Percentiles rank a stretch among this genome's conserved stretches.
Conservation (phyloP, 1,140 invertebrate genomes). For the Calosoma granatense region DNA sequence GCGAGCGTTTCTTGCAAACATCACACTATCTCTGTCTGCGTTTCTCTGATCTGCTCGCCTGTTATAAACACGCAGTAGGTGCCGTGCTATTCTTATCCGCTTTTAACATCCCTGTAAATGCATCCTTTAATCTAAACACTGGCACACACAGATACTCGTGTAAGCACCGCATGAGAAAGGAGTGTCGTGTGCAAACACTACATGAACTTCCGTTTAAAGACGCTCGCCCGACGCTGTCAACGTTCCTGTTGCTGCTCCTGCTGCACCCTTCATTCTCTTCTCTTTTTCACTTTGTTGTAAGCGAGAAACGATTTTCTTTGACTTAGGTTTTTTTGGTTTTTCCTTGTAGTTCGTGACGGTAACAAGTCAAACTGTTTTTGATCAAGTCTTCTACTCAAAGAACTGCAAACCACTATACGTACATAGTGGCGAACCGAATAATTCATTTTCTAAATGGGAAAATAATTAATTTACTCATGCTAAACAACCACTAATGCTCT, state of each 20-base stretch:
- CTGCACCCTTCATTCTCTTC: too few species aligned
- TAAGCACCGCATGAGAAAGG: neutral
- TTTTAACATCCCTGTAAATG: constrained; percentile 21
- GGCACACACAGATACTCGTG: neutral
- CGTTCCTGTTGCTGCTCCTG: neutral
- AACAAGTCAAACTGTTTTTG: too few species aligned
- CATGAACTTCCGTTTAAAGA: neutral
- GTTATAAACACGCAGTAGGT: neutral
- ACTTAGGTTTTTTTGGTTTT: too few species aligned
- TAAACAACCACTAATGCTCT: too few species aligned
- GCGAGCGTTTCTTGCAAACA: neutral
- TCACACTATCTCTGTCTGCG: neutral
- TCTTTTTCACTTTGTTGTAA: too few species aligned
- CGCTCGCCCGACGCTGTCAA: neutral
- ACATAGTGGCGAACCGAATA: too few species aligned
- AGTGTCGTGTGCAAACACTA: neutral
- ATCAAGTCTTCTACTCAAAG: too few species aligned
- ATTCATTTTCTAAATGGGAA: too few species aligned
- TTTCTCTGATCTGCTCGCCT: neutral
- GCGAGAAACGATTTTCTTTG: too few species aligned
- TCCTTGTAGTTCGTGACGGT: too few species aligned
- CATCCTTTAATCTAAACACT: constrained; percentile 5
- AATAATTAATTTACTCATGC: too few species aligned
- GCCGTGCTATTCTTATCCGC: constrained; percentile 18
- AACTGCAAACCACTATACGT: too few species aligned